These are phyloP conservation scores for Copidosoma aretas DNA, from an alignment of 2,888 invertebrate genomes.

Conservation along the genomic window DNA sequence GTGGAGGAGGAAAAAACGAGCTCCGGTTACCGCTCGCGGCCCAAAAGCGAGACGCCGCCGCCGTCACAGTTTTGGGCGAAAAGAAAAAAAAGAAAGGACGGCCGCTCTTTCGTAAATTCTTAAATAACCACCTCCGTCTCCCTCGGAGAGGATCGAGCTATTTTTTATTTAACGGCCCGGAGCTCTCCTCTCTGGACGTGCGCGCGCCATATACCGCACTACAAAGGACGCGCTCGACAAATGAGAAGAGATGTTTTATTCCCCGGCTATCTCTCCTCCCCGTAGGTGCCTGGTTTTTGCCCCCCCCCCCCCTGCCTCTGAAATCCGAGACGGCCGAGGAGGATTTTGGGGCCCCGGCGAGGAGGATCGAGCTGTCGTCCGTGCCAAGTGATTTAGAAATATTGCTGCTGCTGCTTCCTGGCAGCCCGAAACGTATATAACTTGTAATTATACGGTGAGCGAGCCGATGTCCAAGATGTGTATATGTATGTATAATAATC, in stretches of 20 bases:
- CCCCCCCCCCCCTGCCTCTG: too few species aligned
- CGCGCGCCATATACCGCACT: not conserved
- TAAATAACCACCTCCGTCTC: constrained; percentile 18
- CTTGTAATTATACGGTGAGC: too few species aligned
- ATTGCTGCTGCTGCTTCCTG: too few species aligned
- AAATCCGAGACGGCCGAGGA: too few species aligned
- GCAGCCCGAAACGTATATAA: too few species aligned
- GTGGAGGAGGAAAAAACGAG: constrained; percentile 16
- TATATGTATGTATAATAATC: too few species aligned
- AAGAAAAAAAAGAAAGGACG: constrained; percentile 37
- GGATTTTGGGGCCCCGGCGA: too few species aligned
- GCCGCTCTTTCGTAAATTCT: constrained; percentile 24
- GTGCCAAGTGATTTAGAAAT: too few species aligned
- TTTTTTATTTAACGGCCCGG: constrained; percentile 16
- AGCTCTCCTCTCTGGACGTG: too few species aligned
- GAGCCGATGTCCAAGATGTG: too few species aligned
- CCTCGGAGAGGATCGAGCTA: not conserved
- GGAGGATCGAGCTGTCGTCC: too few species aligned
- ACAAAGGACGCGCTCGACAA: constrained; percentile 23
- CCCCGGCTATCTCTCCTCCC: not conserved
- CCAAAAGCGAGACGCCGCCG: constrained; percentile 19
- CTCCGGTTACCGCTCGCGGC: constrained; percentile 49
- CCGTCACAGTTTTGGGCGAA: constrained; percentile 17
- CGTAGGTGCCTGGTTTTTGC: too few species aligned
- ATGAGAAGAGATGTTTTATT: constrained; percentile 28